These are phyloP conservation scores for Alca torda DNA, from an alignment of 2,797 vertebrate genomes.

Conservation along the genomic window DNA sequence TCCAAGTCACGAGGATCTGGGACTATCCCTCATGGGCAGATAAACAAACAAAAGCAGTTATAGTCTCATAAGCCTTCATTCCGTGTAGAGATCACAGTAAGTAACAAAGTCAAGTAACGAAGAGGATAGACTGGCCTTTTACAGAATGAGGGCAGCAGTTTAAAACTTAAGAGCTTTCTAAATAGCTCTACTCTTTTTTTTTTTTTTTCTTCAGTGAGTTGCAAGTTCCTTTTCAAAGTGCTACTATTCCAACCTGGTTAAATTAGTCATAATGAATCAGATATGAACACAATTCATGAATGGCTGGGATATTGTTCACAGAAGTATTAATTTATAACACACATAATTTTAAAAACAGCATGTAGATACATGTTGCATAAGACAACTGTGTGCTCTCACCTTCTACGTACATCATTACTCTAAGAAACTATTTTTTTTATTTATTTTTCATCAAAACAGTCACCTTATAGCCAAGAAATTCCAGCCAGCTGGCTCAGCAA, in stretches of 20 bases:
- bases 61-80: neutral
- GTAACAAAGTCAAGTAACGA: neutral
- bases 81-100: neutral
- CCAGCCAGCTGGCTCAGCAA: neutral
- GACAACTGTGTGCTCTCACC: neutral
- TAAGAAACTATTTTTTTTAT: neutral
- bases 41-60: neutral
- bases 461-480: neutral
- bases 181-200: neutral
- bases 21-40: neutral
- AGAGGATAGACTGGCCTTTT: neutral
- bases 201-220: neutral
- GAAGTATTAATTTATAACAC: neutral
- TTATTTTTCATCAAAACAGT: neutral
- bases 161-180: neutral
- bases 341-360: accelerated
- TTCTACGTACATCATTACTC: neutral
- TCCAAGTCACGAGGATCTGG: neutral
- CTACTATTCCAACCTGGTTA: neutral
- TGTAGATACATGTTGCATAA: neutral
- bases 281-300: neutral
- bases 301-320: neutral
- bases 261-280: neutral
- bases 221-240: neutral
- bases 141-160: neutral